Percentiles rank a stretch among this genome's conserved stretches.
Evolutionary conservation across 2,797 vertebrate genomes (phyloP).

Genomic region (Cossypha caffra): DNA sequence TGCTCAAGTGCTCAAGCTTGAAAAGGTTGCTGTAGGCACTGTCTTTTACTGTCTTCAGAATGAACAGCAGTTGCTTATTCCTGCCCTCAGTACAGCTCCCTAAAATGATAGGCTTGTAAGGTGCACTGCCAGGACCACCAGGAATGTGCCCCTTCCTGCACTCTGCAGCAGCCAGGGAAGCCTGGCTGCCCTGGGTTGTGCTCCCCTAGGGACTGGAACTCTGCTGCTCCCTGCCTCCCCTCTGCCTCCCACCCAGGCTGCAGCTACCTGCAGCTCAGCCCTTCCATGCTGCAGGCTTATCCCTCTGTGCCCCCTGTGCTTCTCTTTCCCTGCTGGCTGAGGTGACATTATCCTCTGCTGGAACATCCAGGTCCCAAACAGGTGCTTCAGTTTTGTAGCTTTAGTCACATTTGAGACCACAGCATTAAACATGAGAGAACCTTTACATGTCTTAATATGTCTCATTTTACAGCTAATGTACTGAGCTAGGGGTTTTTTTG

Average conservation of each 20-base stretch:
- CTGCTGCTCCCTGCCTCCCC: not conserved
- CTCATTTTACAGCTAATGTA: not conserved
- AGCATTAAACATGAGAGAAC: not conserved
- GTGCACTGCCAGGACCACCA: not conserved
- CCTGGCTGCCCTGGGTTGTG: accelerated
- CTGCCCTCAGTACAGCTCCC: not conserved
- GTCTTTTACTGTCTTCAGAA: not conserved
- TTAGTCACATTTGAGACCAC: not conserved
- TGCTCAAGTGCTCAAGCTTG: not conserved
- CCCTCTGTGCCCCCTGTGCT: not conserved
- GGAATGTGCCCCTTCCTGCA: not conserved
- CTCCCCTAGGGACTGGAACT: not conserved
- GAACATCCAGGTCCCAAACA: not conserved
- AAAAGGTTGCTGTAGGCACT: not conserved
- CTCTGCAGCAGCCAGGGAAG: not conserved
- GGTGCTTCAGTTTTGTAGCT: not conserved
- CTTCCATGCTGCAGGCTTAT: not conserved
- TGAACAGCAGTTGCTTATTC: not conserved
- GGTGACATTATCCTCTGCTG: not conserved
- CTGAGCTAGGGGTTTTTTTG: accelerated
- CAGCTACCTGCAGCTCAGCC: not conserved
- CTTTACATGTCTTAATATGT: not conserved
- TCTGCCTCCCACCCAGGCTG: not conserved
- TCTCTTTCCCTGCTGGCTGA: not conserved
- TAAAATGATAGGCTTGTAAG: not conserved